Conservation (phyloP, 37 sponge, comb jelly and placozoan genomes). For the Corticium candelabrum region DNA sequence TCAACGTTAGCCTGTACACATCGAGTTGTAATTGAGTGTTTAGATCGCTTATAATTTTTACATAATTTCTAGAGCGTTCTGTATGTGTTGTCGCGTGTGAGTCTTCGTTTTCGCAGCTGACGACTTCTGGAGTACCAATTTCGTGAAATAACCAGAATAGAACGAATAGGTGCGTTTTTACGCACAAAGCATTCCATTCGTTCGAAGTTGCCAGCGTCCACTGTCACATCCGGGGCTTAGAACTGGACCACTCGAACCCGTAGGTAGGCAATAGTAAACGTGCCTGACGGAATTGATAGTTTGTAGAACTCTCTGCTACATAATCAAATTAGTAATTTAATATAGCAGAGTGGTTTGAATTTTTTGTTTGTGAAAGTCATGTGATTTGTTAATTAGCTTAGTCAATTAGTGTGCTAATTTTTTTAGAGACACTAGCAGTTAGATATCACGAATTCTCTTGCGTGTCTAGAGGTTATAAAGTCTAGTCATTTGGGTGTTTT, state of each 20-base stretch:
- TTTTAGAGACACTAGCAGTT: neutral
- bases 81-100: too few relatives aligned
- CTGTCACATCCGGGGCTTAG: slow-evolving; percentile 94
- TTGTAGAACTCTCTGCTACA: too few relatives aligned
- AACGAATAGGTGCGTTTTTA: slow-evolving; percentile 66
- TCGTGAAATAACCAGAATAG: slow-evolving; percentile 89
- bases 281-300: neutral
- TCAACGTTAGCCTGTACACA: neutral
- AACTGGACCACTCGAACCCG: slow-evolving; percentile 88
- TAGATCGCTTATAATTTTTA: too few relatives aligned
- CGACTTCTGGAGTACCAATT: slow-evolving; percentile 10
- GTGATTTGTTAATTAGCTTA: too few relatives aligned
- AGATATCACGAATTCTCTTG: neutral
- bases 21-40: too few relatives aligned
- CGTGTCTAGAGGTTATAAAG: neutral
- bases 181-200: neutral
- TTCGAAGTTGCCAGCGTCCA: slow-evolving; percentile 65
- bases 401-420: neutral
- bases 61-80: too few relatives aligned
- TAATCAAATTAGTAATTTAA: neutral
- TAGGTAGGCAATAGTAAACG: slow-evolving; percentile 30
- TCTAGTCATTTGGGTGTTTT: neutral
- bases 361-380: too few relatives aligned
- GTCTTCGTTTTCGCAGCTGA: neutral
- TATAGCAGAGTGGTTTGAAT: too few relatives aligned